These are phyloP conservation scores for Serripes groenlandicus DNA, from an alignment of 2,888 invertebrate genomes.

Conservation along the genomic window DNA sequence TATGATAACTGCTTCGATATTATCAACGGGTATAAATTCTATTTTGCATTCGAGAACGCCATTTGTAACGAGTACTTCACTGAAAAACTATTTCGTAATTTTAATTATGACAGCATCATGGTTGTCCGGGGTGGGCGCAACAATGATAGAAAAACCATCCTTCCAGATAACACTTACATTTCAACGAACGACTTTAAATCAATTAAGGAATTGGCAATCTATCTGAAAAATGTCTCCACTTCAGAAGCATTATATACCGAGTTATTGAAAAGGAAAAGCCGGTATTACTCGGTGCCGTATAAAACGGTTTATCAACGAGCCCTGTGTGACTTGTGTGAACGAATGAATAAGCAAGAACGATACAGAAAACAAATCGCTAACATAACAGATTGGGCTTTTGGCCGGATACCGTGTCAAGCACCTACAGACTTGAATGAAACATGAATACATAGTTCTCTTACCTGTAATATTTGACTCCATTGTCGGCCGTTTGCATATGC, in stretches of 20 bases:
- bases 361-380: constrained; percentile 43
- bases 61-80: not conserved
- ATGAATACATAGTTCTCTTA: no score
- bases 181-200: constrained; percentile 44
- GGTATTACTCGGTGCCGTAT: constrained; percentile 45
- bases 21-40: constrained; percentile 42
- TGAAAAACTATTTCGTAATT: not conserved
- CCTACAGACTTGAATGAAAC: constrained; percentile 2
- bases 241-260: constrained; percentile 31
- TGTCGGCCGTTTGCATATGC: no score
- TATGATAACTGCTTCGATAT: constrained; percentile 48
- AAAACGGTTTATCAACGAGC: constrained; percentile 38
- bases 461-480: no score
- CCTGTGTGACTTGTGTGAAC: constrained; percentile 48
- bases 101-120: not conserved
- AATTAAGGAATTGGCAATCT: constrained; percentile 30
- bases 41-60: constrained; percentile 23
- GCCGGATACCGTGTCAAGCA: not conserved
- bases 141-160: constrained; percentile 5
- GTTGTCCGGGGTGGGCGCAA: constrained; percentile 37
- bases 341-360: constrained; percentile 16
- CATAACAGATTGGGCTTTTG: constrained; percentile 10
- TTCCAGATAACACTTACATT: constrained; percentile 40
- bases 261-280: constrained; percentile 28
- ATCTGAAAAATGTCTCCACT: constrained; percentile 28